Base-by-base conservation (phyloP, 2,113 vertebrate species). In the Cygnus buccinator region DNA sequence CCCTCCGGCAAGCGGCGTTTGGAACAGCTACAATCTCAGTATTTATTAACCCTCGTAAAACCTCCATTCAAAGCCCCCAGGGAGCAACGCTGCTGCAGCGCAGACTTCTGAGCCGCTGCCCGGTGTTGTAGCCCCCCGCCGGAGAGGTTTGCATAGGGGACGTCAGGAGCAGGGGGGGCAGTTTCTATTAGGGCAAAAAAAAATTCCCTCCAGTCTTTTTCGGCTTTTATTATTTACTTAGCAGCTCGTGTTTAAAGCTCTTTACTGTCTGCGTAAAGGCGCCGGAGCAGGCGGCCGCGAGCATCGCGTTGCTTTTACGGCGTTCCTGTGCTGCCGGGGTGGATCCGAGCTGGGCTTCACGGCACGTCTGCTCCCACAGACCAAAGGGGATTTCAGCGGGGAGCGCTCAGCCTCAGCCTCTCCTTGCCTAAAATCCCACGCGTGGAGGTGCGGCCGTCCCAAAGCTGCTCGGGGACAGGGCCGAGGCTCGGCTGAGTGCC, bases 21-120 rank as follows among this genome's bases (percentile, higher is more conserved):
- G 43, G 83, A 78, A 41, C 41, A 35, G 81, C 66, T n/a, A 19
- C 43, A 2, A 79, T 71, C 86, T 46, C 22, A 3, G 18, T 65
- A 33, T 82, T 96, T 90, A 92, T 94, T 57, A 90, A 29, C 28
- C 7, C 44, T 78, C 70, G 43, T 92, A 90, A 95, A 95, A 94
- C 19, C 71, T 71, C 75, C 78, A 50, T 71, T 66, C 89, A 23
- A 28, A 46, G 68, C 29, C 89, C 29, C 79, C 5, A 6, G 91
- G 82, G 85, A 94, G 81, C 66, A 59, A 52, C 77, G 28, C 59
- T 58, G 70, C 65, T n/a, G 76, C 81, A 79, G 85, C 3, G 1
- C 90, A 80, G 85, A 46, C 78, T 78, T 87, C 86, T 17, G 22
- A 84, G 68, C 61, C 26, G 0, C 12, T 37, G 17, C 77, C 46